Percentiles rank a stretch among this genome's conserved stretches.
Conservation (phyloP, 1,140 invertebrate genomes). For the Teleopsis dalmanni region DNA sequence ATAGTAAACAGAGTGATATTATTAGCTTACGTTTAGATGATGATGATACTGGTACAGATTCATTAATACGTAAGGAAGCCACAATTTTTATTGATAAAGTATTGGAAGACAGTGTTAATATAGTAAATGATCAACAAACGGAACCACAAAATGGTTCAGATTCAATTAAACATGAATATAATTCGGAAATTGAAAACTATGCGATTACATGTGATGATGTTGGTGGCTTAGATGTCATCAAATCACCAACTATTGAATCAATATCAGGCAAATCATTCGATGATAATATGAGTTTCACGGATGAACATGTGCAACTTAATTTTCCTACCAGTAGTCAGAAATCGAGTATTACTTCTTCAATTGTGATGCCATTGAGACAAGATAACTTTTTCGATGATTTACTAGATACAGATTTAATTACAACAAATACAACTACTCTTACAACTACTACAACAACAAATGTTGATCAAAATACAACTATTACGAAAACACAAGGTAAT, state of each 20-base stretch:
- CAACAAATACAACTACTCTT: conserved; percentile 2
- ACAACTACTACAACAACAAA: conserved; percentile 1
- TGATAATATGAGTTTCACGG: conserved; percentile 42
- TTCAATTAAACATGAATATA: conserved; percentile 31
- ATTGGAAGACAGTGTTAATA: conserved; percentile 40
- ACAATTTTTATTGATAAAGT: conserved; percentile 40
- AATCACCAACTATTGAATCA: conserved; percentile 44
- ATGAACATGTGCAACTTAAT: conserved; percentile 30
- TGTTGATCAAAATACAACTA: no score
- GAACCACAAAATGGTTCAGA: conserved; percentile 1
- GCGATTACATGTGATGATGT: conserved; percentile 43
- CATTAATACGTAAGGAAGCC: conserved; percentile 33
- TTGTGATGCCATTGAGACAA: conserved; percentile 2
- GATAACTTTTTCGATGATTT: no score
- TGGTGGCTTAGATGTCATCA: conserved; percentile 40
- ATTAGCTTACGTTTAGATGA: conserved; percentile 15
- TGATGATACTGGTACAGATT: conserved; percentile 2
- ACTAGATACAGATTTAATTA: background rate
- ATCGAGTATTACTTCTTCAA: conserved; percentile 19
- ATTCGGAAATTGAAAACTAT: conserved; percentile 44
- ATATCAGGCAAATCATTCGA: conserved; percentile 45
- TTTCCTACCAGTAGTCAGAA: conserved; percentile 12
- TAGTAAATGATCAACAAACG: conserved; percentile 30
- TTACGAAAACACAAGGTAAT: no score
- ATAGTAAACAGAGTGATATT: conserved; percentile 6